Percentiles rank a stretch among this genome's conserved stretches.
These are phyloP conservation scores for Caerostris darwini DNA, from an alignment of 1,140 invertebrate genomes.

Conservation along the genomic window DNA sequence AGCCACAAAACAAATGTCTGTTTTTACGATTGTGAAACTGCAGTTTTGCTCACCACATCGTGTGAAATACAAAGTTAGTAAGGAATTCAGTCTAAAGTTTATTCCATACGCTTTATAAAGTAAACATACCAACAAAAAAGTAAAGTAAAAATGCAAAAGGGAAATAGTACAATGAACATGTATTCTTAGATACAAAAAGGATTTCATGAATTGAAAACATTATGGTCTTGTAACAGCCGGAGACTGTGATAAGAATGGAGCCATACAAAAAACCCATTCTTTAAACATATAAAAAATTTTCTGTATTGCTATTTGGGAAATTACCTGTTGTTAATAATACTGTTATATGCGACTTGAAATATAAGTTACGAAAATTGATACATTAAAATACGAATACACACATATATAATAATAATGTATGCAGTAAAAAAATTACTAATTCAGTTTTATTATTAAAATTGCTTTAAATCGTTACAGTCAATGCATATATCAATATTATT, in stretches of 20 bases:
- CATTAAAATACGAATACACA: too few species aligned
- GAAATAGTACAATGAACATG: background rate
- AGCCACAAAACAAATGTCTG: background rate
- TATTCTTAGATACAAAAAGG: background rate
- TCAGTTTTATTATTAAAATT: too few species aligned
- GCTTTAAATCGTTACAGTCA: too few species aligned
- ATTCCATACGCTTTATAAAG: background rate
- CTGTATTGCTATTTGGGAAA: too few species aligned
- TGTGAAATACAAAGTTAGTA: slow-evolving; percentile 5
- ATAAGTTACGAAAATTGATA: too few species aligned
- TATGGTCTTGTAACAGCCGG: background rate
- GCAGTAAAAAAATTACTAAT: too few species aligned
- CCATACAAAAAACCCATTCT: background rate
- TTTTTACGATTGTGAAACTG: background rate
- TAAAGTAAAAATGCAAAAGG: background rate
- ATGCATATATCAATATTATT: too few species aligned
- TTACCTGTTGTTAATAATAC: too few species aligned
- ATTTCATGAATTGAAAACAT: background rate
- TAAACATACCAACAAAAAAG: background rate
- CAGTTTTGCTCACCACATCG: background rate
- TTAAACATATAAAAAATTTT: background rate
- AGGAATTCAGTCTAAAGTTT: background rate
- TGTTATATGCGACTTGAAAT: too few species aligned
- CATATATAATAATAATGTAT: too few species aligned
- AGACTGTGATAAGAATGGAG: background rate